Conservation (phyloP, 2,797 vertebrate species). For the Merluccius polli region DNA sequence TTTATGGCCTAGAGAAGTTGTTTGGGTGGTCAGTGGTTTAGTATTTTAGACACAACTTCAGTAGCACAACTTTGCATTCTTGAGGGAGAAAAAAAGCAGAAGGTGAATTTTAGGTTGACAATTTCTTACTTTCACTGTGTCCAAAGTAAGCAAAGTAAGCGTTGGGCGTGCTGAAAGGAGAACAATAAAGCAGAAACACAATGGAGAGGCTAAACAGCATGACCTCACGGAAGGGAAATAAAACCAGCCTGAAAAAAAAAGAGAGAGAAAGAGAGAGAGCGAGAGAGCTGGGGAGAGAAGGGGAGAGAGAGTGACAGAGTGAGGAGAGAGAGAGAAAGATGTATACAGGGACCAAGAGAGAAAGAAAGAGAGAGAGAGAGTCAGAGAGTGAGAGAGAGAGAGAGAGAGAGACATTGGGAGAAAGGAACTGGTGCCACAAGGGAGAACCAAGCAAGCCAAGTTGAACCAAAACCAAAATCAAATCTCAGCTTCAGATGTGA, state of each 20-base stretch:
- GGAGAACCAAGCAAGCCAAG: neutral
- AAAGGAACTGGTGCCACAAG: neutral
- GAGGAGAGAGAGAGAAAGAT: neutral
- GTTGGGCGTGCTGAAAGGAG: slow-evolving; percentile 20
- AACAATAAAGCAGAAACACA: slow-evolving; percentile 62
- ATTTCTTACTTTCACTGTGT: too few relatives aligned
- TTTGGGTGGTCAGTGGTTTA: neutral
- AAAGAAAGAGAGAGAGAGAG: neutral
- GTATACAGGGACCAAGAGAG: slow-evolving; percentile 21
- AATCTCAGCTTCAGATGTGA: neutral
- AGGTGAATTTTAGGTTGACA: neutral
- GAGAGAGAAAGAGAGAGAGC: neutral
- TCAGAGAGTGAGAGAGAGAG: neutral
- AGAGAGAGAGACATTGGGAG: neutral
- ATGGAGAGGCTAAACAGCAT: slow-evolving; percentile 46
- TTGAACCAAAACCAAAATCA: neutral
- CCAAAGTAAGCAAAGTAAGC: slow-evolving; percentile 9
- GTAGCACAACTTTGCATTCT: neutral
- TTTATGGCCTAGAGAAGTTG: neutral
- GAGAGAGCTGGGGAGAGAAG: too few relatives aligned
- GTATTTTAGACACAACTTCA: neutral
- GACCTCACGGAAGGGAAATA: slow-evolving; percentile 52
- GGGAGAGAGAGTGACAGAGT: slow-evolving; percentile 18
- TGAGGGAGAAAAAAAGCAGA: slow-evolving; percentile 13
- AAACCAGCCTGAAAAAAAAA: slow-evolving; percentile 49